Evolutionary conservation across 2,888 invertebrate genomes (phyloP), one percentile per base, ranked within the genome.

Genomic region (Brachyopa scutellaris): DNA sequence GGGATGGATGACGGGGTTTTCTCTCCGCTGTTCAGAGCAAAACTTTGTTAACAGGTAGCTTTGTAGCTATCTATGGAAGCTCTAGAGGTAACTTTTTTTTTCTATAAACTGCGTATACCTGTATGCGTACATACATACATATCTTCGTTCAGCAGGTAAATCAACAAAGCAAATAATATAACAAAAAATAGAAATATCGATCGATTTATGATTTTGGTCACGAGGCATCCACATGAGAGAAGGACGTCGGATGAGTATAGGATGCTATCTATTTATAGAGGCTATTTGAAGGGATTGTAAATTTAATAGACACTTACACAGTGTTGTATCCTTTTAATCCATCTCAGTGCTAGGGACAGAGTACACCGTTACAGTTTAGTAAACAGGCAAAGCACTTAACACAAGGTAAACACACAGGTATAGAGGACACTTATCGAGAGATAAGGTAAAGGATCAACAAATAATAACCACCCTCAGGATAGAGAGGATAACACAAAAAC

Each of bases 171-270:
- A 69, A 40, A 64, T 36, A 62, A 21, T 11, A 26, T 15, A 55
- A 47, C 67, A 61, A 51, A 36, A 70, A 82, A 53, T 59, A 66
- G 66, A 67, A 77, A 72, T 72, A 82, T 82, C 77, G 82, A 82
- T 82, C 69, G 76, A 72, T 61, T 77, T 76, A 82, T 82, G 72
- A 72, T 66, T 66, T 72, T 72, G 33, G 69, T 82, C 76, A 76
- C 69, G 38, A 53, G 45, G 45, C 19, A 49, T 49, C 19, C 19
- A 21, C 55, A 66, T 49, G 69, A 36, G 49, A 51, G 13, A 49
- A 9, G 5, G 62, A 42, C 11, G n/a, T n/a, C n/a, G n/a, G 42
- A 69, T 36, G 29, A 23, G 23, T 57, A 78, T 21, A 40, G 31
- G 15, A 38, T 23, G 57, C n/a, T 45, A 21, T 45, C 38, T 55